Evolutionary conservation across 2,888 invertebrate genomes (phyloP).

Genomic region (Thereva unica): DNA sequence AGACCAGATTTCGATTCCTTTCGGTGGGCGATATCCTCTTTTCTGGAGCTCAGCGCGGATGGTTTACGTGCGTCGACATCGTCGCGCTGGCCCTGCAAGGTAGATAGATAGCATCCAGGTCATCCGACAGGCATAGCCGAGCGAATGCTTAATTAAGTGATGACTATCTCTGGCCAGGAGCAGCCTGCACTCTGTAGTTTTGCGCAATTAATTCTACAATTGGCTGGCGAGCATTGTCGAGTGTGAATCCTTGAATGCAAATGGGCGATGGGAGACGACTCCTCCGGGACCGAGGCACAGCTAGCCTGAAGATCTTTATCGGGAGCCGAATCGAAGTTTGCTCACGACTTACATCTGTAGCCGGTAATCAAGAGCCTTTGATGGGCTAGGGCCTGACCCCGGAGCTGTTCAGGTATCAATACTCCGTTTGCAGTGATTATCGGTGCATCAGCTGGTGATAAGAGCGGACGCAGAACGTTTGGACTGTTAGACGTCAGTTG

Average conservation of each 20-base stretch:
- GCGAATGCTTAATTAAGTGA: constrained; percentile 36
- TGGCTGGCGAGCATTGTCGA: constrained; percentile 27
- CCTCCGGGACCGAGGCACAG: not conserved
- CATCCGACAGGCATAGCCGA: constrained; percentile 10
- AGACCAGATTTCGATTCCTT: not conserved
- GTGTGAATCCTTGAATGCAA: constrained; percentile 30
- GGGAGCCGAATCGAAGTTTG: not conserved
- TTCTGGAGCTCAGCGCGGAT: constrained; percentile 10
- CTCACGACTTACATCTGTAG: constrained; percentile 24
- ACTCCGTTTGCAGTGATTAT: too few species aligned
- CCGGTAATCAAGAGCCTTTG: constrained; percentile 17
- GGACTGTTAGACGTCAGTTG: too few species aligned
- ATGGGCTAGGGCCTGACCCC: constrained; percentile 15
- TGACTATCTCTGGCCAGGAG: constrained; percentile 29
- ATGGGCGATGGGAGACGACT: constrained; percentile 2
- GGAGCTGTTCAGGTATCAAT: not conserved
- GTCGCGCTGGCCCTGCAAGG: constrained; percentile 14
- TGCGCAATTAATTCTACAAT: constrained; percentile 31
- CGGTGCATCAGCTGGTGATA: too few species aligned
- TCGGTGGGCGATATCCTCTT: not conserved
- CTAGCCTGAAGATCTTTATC: constrained; percentile 2
- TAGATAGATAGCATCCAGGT: not conserved
- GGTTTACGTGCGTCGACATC: not conserved
- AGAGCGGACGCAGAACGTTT: too few species aligned
- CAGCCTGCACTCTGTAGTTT: constrained; percentile 2